These are phyloP conservation scores for Polyommatus iphigenia DNA, from an alignment of 2,888 invertebrate genomes.

Conservation along the genomic window DNA sequence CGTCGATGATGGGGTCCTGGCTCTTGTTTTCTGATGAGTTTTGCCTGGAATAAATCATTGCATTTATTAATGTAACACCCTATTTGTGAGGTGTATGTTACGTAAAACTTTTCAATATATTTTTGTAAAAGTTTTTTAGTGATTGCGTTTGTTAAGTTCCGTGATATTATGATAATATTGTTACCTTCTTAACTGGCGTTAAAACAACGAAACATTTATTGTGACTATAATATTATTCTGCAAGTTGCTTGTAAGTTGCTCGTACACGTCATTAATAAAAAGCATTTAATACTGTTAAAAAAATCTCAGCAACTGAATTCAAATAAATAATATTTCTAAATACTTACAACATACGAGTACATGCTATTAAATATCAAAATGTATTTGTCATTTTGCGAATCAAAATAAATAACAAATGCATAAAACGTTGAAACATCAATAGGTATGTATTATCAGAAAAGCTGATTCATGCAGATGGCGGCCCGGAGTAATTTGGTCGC, in stretches of 20 bases:
- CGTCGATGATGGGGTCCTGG: slow-evolving; percentile 59
- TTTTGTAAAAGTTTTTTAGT: background rate
- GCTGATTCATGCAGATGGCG: no score
- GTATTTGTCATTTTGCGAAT: background rate
- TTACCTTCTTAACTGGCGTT: no score
- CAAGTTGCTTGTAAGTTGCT: no score
- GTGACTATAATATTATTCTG: background rate
- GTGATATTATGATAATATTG: no score
- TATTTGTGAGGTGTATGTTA: no score
- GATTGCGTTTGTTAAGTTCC: background rate
- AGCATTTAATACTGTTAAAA: background rate
- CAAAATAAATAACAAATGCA: background rate
- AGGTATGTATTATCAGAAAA: background rate
- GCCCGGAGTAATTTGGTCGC: no score
- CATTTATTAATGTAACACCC: background rate
- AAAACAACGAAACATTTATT: background rate
- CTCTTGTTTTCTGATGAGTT: slow-evolving; percentile 66
- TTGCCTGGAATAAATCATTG: slow-evolving; percentile 56
- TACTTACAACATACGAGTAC: background rate
- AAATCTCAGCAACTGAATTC: background rate
- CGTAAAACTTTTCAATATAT: no score
- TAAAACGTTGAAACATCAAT: background rate
- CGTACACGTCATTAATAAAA: background rate
- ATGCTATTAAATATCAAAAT: background rate
- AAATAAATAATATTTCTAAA: background rate